Percentiles rank a stretch among this genome's conserved stretches.
Conservation (phyloP, 2,113 vertebrate species). For the Phylloscopus trochilus region DNA sequence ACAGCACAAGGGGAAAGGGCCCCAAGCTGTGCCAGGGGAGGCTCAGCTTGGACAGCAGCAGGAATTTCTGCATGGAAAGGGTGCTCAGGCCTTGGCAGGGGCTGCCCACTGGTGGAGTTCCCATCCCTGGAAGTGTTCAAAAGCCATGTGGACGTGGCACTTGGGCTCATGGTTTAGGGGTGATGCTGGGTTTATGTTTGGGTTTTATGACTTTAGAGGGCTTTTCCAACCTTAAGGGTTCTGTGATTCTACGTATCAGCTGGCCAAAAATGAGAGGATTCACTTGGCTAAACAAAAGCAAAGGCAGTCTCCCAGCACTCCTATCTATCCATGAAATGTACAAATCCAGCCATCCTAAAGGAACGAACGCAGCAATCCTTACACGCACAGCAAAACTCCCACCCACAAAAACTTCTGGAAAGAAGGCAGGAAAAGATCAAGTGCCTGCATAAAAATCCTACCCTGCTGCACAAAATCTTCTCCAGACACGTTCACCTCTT, state of each 20-base stretch:
- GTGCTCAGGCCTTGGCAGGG: background rate
- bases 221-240: background rate
- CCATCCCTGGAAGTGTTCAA: rapidly evolving
- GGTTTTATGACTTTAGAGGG: background rate
- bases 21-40: too few relatives aligned
- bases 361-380: background rate
- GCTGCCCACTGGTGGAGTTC: rapidly evolving
- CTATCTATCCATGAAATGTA: background rate
- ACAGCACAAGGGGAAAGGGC: too few relatives aligned
- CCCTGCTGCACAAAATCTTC: background rate
- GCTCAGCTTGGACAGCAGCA: background rate
- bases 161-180: background rate
- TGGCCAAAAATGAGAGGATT: background rate
- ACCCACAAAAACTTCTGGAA: background rate
- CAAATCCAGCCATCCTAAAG: background rate
- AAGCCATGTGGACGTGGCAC: background rate
- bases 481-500: background rate
- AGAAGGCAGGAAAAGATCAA: background rate
- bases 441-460: background rate
- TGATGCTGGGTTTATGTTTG: background rate
- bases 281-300: background rate
- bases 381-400: rapidly evolving
- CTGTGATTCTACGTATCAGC: background rate
- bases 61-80: background rate
- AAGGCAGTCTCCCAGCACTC: background rate